Evolutionary conservation across 2,888 invertebrate species (phyloP), one percentile per base, ranked within the genome.

Genomic region (Meta bourneti): DNA sequence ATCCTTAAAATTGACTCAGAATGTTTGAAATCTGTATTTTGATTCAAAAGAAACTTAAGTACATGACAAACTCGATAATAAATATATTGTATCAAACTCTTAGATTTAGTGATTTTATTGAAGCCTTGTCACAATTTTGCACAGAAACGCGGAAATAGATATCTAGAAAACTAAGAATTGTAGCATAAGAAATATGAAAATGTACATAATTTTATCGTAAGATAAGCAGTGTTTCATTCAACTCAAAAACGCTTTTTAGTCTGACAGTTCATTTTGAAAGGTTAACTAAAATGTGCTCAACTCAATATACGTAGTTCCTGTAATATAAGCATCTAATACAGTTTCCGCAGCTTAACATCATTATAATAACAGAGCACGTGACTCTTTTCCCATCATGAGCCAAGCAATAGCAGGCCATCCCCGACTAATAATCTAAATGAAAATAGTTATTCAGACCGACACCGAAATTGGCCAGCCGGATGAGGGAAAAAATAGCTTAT

Each of bases 361-460:
- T n/a, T 61, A 11, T 54, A 61, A 13, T 61, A 61, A 54, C 34
- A 52, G 5, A 8, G 1, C 61, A 61, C 61, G 61, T 61, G 61
- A 61, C 19, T n/a, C 13, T 77, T 61, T 79, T 34, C 79, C 54
- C 51, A 61, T 77, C 54, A 61, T 61, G 34, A 34, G 11, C 9
- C 13, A 54, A 61, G 54, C 19, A 54, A 54, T 20, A 61, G 8
- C 20, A 11, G 79, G 9, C 54, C 20, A 20, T 54, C 20, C 49
- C n/a, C 48, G 5, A 16, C 69, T 71, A 81, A 81, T 81, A 81
- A 79, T 48, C 69, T 8, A n/a, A 81, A 51, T 85, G 85, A n/a
- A 84, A 19, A 54, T 70, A 51, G 77, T 51, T 70, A 77, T 85
- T 85, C 75, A 77, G 85, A 61, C 34, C 20, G 77, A 71, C 77